Evolutionary conservation across 2,888 invertebrate species (phyloP).

Genomic region (Caenorhabditis sp.): DNA sequence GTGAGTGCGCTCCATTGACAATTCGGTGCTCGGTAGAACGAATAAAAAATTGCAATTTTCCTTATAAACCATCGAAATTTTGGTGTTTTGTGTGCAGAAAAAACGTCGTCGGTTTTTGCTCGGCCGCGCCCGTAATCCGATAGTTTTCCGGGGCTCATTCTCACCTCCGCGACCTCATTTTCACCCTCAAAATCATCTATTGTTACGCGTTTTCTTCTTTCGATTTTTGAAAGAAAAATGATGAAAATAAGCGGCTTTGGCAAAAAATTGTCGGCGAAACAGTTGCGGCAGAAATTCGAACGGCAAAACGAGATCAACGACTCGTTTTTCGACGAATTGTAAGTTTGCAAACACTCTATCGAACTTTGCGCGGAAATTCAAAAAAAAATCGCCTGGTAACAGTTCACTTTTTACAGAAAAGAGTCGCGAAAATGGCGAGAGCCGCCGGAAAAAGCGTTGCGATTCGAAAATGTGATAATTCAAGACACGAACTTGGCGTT

Average conservation of each 20-base stretch:
- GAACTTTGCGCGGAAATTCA: not conserved
- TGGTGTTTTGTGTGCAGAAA: constrained; percentile 13
- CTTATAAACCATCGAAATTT: not conserved
- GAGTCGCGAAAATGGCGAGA: constrained; percentile 65
- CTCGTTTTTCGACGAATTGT: constrained; percentile 46
- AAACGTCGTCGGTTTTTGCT: too few species aligned
- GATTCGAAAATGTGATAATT: constrained; percentile 56
- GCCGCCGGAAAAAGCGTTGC: constrained; percentile 60
- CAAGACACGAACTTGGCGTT: constrained; percentile 47
- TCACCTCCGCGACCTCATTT: not conserved
- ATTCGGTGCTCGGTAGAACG: too few species aligned
- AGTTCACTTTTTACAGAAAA: constrained; percentile 42
- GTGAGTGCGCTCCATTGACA: constrained; percentile 5
- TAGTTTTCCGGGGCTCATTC: not conserved
- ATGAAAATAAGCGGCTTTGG: constrained; percentile 36
- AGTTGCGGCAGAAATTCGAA: constrained; percentile 45
- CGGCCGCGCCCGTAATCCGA: too few species aligned
- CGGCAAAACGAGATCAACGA: constrained; percentile 44
- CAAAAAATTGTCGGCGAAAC: constrained; percentile 41
- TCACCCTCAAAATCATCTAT: not conserved
- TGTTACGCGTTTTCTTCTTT: too few species aligned
- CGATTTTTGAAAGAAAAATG: not conserved
- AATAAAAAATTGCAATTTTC: not conserved
- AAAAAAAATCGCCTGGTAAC: not conserved
- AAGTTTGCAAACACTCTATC: not conserved